These are phyloP conservation scores for Brachionus rubens DNA, from an alignment of 1,140 invertebrate species.

Conservation along the genomic window DNA sequence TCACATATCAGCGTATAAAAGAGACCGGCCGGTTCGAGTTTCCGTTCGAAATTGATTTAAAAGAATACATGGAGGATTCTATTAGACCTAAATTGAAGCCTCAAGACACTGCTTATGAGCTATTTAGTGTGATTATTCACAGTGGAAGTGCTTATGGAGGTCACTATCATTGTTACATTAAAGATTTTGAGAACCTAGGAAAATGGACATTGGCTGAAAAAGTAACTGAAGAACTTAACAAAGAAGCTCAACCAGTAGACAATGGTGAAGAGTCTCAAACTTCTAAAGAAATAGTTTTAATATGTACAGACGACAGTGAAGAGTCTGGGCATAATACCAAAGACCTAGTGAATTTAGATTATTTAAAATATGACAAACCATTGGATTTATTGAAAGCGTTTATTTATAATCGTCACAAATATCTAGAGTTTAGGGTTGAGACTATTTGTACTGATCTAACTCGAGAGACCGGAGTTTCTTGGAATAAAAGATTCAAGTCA, in stretches of 20 bases:
- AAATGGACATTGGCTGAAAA: constrained; percentile 50
- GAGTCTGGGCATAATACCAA: neutral
- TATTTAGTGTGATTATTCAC: constrained; percentile 59
- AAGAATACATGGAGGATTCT: constrained; percentile 52
- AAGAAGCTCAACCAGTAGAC: constrained; percentile 48
- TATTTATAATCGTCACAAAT: constrained; percentile 48
- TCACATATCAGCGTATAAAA: constrained; percentile 52
- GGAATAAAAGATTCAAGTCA: constrained; percentile 57
- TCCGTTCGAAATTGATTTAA: constrained; percentile 55
- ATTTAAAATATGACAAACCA: constrained; percentile 53
- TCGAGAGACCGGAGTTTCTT: constrained; percentile 56
- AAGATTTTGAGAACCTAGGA: constrained; percentile 56
- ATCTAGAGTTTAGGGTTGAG: constrained; percentile 50
- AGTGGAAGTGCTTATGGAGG: constrained; percentile 56
- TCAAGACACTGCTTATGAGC: constrained; percentile 51
- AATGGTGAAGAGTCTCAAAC: neutral
- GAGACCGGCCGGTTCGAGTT: constrained; percentile 48
- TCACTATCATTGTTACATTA: constrained; percentile 58
- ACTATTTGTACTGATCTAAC: constrained; percentile 54
- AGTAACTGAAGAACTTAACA: constrained; percentile 47
- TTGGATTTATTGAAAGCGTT: constrained; percentile 53
- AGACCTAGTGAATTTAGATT: constrained; percentile 46
- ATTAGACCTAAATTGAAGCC: neutral
- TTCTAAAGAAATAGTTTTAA: constrained; percentile 24
- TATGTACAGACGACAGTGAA: neutral